Conservation (phyloP, 1,140 invertebrate species). For the Nasonia vitripennis region DNA sequence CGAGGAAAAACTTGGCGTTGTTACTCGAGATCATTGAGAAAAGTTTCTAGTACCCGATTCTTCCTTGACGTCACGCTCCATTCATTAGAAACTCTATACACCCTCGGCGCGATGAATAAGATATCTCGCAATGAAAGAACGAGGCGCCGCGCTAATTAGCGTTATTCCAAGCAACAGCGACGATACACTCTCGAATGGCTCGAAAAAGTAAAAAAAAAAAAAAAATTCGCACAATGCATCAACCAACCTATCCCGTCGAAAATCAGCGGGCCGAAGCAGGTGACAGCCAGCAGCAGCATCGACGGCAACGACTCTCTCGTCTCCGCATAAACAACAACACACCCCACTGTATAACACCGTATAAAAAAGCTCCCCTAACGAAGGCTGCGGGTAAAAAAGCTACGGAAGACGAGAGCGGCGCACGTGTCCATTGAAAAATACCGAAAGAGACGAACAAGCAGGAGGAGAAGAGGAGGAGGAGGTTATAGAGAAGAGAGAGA, state of each 20-base stretch:
- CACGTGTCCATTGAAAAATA: neutral
- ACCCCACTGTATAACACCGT: neutral
- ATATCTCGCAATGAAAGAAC: neutral
- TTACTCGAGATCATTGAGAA: neutral
- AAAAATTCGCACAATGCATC: too few species aligned
- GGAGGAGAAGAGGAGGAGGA: neutral
- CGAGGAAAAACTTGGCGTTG: neutral
- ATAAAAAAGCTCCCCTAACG: neutral
- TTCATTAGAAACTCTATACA: constrained; percentile 1
- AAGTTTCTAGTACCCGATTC: neutral
- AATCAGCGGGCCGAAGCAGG: neutral
- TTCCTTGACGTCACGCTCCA: constrained; percentile 17
- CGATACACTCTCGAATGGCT: neutral
- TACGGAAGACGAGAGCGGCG: neutral
- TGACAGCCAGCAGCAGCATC: neutral
- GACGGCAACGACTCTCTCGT: neutral
- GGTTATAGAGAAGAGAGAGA: neutral
- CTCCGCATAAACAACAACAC: neutral
- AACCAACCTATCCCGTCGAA: neutral
- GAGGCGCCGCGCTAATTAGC: neutral
- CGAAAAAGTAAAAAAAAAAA: neutral
- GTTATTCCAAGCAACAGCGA: neutral
- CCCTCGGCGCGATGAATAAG: neutral
- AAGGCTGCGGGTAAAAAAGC: neutral
- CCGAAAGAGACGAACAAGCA: neutral